Evolutionary conservation across 1,140 invertebrate species (phyloP).

Genomic region (Gryllus bimaculatus): DNA sequence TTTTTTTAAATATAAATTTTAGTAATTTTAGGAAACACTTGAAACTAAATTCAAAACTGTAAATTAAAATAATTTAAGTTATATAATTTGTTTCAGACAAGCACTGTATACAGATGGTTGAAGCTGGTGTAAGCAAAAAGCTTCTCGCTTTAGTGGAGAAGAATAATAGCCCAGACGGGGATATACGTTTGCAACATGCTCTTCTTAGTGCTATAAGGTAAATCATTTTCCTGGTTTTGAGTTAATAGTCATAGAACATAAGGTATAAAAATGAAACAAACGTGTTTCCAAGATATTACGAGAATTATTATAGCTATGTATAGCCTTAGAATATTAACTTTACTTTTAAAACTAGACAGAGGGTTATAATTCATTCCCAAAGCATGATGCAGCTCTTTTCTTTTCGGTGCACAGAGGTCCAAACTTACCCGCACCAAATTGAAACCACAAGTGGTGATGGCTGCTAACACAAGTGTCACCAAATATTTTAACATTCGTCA

Average conservation of each 20-base stretch:
- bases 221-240: background rate
- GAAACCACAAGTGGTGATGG: too few species aligned
- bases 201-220: conserved; percentile 61
- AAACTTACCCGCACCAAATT: too few species aligned
- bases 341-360: too few species aligned
- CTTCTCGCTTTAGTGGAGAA: conserved; percentile 50
- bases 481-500: too few species aligned
- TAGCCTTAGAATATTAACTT: background rate
- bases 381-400: too few species aligned
- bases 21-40: too few species aligned
- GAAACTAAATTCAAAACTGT: too few species aligned
- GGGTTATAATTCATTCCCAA: too few species aligned
- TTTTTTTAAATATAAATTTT: too few species aligned
- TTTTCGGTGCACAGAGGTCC: too few species aligned
- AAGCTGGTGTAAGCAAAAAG: conserved; percentile 64
- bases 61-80: too few species aligned
- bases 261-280: background rate
- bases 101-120: conserved; percentile 74
- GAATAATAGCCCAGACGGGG: conserved; percentile 45
- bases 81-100: conserved; percentile 42
- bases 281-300: background rate
- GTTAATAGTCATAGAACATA: background rate
- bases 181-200: conserved; percentile 72
- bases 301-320: background rate
- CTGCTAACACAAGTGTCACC: too few species aligned